phyloP scores from a whole-genome alignment of 2,888 invertebrate species.

The Acanthococcus lagerstroemiae region DNA sequence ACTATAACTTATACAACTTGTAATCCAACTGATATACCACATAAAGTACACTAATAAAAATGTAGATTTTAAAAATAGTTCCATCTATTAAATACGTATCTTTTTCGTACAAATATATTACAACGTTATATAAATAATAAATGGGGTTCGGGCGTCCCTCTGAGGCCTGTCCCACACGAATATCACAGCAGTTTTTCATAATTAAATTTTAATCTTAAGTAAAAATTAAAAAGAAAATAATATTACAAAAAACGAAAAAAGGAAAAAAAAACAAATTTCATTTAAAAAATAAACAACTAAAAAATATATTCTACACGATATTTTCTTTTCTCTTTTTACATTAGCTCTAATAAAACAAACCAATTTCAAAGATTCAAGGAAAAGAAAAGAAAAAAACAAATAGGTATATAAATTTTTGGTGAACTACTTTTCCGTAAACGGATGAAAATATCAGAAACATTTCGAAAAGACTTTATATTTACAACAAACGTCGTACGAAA shows the following conservation, averaged over 20 bases:
- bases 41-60: not conserved
- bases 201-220: not conserved
- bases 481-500: too few relatives aligned
- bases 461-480: too few relatives aligned
- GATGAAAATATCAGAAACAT: too few relatives aligned
- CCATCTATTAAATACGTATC: not conserved
- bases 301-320: constrained; percentile 7
- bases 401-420: too few relatives aligned
- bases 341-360: too few relatives aligned
- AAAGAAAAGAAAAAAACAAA: too few relatives aligned
- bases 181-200: constrained; percentile 26
- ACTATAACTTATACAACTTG: not conserved
- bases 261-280: constrained; percentile 13
- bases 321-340: not conserved
- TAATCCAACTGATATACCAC: not conserved
- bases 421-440: too few relatives aligned
- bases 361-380: too few relatives aligned
- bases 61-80: not conserved
- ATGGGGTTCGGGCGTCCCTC: constrained; percentile 26
- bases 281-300: constrained; percentile 14
- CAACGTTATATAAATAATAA: constrained; percentile 15
- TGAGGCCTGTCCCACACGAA: constrained; percentile 31
- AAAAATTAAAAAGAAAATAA: constrained; percentile 17
- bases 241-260: constrained; percentile 10
- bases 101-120: not conserved